Conservation (phyloP, 2,797 vertebrate species). For the Denticeps clupeoides region DNA sequence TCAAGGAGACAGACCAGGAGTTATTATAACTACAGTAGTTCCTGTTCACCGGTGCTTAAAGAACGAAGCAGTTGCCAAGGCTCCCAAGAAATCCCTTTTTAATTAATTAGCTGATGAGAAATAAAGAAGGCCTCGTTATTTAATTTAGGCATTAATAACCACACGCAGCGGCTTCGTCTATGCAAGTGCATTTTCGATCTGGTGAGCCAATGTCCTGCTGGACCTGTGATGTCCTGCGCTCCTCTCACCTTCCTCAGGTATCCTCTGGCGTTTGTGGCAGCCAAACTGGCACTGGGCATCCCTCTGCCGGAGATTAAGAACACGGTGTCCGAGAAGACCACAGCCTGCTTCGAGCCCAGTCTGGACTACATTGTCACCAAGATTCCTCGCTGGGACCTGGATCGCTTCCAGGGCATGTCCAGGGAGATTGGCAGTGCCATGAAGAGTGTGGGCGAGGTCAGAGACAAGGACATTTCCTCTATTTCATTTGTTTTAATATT, state of each 20-base stretch:
- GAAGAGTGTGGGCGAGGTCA: slow-evolving; percentile 94
- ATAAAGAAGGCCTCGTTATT: too few relatives aligned
- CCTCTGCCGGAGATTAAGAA: slow-evolving; percentile 88
- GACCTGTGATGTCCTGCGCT: not conserved
- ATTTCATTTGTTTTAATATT: too few relatives aligned
- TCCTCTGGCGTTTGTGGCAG: slow-evolving; percentile 87
- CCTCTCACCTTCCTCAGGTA: slow-evolving; percentile 55
- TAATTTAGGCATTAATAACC: too few relatives aligned
- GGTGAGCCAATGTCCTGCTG: too few relatives aligned
- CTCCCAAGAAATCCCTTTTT: too few relatives aligned
- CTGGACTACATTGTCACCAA: slow-evolving; percentile 91
- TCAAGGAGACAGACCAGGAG: too few relatives aligned
- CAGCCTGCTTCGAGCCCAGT: slow-evolving; percentile 90
- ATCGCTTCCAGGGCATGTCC: slow-evolving; percentile 82
- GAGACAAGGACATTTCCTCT: not conserved
- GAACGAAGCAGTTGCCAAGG: too few relatives aligned
- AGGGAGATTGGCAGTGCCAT: slow-evolving; percentile 79
- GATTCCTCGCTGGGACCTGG: slow-evolving; percentile 89
- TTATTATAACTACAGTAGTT: too few relatives aligned
- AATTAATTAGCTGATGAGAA: too few relatives aligned
- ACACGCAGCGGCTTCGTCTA: too few relatives aligned
- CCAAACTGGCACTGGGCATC: slow-evolving; percentile 86
- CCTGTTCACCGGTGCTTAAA: too few relatives aligned
- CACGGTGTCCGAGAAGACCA: slow-evolving; percentile 78
- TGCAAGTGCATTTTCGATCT: too few relatives aligned